Conservation (phyloP, 2,888 invertebrate species). For the Cheiracanthium punctorium region DNA sequence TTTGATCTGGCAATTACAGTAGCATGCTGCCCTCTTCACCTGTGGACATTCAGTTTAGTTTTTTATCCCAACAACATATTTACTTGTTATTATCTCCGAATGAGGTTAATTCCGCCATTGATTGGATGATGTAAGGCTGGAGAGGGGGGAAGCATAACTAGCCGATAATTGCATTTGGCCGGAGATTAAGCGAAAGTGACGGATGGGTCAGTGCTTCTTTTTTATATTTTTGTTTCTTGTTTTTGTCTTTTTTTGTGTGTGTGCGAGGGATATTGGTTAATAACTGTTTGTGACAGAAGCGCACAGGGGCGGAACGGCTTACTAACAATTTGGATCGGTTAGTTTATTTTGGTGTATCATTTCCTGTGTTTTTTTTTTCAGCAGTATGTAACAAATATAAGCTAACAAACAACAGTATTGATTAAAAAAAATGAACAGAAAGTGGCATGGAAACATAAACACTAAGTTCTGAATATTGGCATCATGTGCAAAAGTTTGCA, state of each 20-base stretch:
- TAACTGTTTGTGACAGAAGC: constrained; percentile 8
- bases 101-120: constrained; percentile 14
- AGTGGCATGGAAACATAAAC: too few relatives aligned
- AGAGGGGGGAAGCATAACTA: background rate
- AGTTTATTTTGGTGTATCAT: background rate
- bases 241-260: background rate
- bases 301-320: background rate
- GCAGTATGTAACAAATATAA: too few relatives aligned
- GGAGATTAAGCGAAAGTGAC: constrained; percentile 21
- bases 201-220: constrained; percentile 4
- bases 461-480: too few relatives aligned
- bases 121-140: constrained; percentile 2
- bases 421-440: too few relatives aligned
- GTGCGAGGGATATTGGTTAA: background rate
- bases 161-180: constrained; percentile 29
- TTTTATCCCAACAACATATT: constrained; percentile 9
- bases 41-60: background rate
- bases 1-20: constrained; percentile 36
- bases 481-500: too few relatives aligned
- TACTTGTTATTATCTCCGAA: constrained; percentile 17
- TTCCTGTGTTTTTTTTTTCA: too few relatives aligned
- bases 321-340: background rate
- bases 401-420: too few relatives aligned
- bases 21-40: constrained; percentile 21
- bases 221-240: constrained; percentile 7